Conservation (phyloP, 2,113 vertebrate genomes). For the Clarias gariepinus region DNA sequence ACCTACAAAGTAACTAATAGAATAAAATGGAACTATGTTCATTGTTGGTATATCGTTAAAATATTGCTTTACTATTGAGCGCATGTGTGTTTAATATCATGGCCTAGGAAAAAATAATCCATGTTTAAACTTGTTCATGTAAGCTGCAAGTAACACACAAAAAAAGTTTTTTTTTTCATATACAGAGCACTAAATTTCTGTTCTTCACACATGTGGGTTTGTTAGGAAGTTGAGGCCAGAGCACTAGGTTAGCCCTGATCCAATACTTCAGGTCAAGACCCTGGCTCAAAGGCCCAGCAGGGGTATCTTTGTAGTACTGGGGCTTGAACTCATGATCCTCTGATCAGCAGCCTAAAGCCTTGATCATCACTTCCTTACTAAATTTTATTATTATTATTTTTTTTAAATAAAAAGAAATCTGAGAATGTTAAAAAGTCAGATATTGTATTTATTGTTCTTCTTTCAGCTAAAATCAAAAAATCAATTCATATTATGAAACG, state of each 20-base stretch:
- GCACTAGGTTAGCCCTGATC: neutral
- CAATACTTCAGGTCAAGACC: neutral
- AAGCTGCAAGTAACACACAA: neutral
- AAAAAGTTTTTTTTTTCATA: neutral
- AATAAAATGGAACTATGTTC: neutral
- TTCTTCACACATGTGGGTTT: neutral
- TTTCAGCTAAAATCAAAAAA: neutral
- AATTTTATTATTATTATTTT: no score
- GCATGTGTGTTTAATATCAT: neutral
- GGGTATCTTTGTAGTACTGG: neutral
- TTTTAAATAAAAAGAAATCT: neutral
- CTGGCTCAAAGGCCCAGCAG: neutral
- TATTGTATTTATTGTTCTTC: neutral
- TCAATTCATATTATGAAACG: neutral
- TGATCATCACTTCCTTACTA: neutral
- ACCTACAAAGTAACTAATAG: neutral
- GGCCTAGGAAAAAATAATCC: neutral
- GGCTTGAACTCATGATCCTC: neutral
- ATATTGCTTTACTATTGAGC: neutral
- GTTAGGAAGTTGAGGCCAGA: neutral
- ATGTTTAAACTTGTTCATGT: neutral
- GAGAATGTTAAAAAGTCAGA: neutral
- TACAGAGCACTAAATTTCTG: neutral
- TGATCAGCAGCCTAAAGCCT: neutral
- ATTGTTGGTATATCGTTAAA: neutral